Evolutionary conservation across 1,140 invertebrate genomes (phyloP).

Genomic region (Vanessa tameamea): DNA sequence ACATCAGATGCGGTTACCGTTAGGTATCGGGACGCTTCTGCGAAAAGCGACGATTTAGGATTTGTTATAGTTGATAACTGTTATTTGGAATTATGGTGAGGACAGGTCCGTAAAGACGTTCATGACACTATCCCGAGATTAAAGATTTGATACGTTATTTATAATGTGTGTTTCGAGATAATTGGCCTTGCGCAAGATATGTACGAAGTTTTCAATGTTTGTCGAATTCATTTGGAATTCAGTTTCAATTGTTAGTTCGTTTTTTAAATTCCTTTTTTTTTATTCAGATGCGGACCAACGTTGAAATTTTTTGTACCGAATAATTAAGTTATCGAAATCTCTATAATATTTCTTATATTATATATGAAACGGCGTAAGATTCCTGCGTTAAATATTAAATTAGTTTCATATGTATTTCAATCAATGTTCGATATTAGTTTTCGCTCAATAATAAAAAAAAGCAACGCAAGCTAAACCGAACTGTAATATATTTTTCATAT

Average conservation of each 20-base stretch:
- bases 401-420: too few species aligned
- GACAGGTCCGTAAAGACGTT: slow-evolving; percentile 31
- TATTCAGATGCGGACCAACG: too few species aligned
- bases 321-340: too few species aligned
- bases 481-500: too few species aligned
- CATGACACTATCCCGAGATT: slow-evolving; percentile 26
- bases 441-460: too few species aligned
- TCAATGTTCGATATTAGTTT: too few species aligned
- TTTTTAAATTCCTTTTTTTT: too few species aligned
- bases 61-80: slow-evolving; percentile 52
- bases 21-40: slow-evolving; percentile 50
- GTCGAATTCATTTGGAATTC: background rate
- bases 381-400: too few species aligned
- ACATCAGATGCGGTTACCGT: slow-evolving; percentile 47
- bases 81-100: slow-evolving; percentile 37
- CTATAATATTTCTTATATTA: too few species aligned
- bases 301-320: too few species aligned
- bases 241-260: background rate
- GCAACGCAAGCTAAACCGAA: too few species aligned
- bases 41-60: slow-evolving; percentile 65
- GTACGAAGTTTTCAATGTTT: background rate
- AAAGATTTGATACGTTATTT: slow-evolving; percentile 34
- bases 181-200: slow-evolving; percentile 3
- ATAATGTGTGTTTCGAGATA: slow-evolving; percentile 21
- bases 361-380: too few species aligned